Evolutionary conservation across 2,113 vertebrate genomes (phyloP).

Genomic region (Pachyramphus minor): DNA sequence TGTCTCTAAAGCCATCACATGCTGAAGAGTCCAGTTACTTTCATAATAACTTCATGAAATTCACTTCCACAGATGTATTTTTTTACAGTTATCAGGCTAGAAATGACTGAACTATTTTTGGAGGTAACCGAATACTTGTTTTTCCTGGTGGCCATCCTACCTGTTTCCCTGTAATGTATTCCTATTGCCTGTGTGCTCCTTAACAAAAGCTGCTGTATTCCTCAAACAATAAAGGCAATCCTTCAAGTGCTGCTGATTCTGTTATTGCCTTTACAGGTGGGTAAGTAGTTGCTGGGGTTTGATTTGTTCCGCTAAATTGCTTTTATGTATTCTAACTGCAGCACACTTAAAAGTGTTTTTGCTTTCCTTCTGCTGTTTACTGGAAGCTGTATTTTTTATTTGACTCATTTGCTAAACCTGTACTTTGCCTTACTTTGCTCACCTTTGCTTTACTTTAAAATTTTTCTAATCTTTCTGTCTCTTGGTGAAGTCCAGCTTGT

Average conservation of each 20-base stretch:
- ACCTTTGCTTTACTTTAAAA: not conserved
- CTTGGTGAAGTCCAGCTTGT: not conserved
- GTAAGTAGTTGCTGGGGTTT: not conserved
- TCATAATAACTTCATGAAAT: not conserved
- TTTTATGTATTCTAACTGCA: slow-evolving; percentile 35
- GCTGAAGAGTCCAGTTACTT: not conserved
- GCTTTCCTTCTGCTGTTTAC: slow-evolving; percentile 15
- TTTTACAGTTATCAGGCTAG: not conserved
- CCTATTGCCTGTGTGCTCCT: not conserved
- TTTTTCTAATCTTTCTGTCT: not conserved
- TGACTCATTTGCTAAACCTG: not conserved
- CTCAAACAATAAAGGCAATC: slow-evolving; percentile 12
- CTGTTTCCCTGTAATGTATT: not conserved
- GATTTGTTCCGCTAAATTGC: slow-evolving; percentile 43
- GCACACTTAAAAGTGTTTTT: not conserved
- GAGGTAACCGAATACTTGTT: not conserved
- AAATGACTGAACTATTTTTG: not conserved
- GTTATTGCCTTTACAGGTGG: slow-evolving; percentile 15
- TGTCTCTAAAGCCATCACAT: not conserved
- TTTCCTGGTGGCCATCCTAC: not conserved
- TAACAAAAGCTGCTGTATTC: not conserved
- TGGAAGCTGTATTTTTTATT: slow-evolving; percentile 5
- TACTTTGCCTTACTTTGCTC: not conserved
- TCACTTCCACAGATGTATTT: not conserved
- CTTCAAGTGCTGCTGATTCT: slow-evolving; percentile 1